Percentiles rank a stretch among this genome's conserved stretches.
phyloP scores from a whole-genome alignment of 2,797 vertebrate genomes.

The Mormyrops boulengeri region DNA sequence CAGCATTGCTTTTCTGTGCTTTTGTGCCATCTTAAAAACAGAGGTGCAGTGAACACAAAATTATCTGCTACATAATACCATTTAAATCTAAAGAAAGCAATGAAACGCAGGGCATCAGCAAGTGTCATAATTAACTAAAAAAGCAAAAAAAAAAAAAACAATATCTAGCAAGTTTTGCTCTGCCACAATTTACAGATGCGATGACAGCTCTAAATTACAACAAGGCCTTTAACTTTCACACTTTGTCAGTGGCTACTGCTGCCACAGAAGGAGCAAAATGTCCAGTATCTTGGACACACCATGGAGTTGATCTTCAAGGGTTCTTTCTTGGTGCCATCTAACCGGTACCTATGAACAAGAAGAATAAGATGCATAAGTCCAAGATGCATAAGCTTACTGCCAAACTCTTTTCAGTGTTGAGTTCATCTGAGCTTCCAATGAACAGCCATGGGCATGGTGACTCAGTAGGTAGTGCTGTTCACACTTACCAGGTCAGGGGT shows the following conservation, averaged over 20 bases:
- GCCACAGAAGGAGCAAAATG: neutral
- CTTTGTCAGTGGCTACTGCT: too few species aligned
- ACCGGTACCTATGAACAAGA: constrained; percentile 69
- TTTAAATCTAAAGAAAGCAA: neutral
- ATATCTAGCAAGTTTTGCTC: neutral
- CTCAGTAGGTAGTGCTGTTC: neutral
- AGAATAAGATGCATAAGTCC: too few species aligned
- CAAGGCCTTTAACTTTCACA: neutral
- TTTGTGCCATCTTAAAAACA: neutral
- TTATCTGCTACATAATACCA: neutral
- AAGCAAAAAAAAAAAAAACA: neutral
- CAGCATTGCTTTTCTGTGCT: neutral
- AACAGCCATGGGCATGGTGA: neutral
- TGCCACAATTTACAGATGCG: neutral
- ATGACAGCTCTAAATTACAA: neutral
- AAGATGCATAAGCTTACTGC: neutral
- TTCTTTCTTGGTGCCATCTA: constrained; percentile 94
- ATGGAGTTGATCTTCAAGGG: constrained; percentile 93
- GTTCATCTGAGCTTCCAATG: neutral
- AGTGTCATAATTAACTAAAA: neutral
- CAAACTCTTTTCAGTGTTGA: neutral
- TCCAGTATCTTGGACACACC: constrained; percentile 56
- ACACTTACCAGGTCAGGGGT: neutral
- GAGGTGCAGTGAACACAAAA: neutral
- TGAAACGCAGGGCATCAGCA: neutral